Evolutionary conservation across 1,140 invertebrate genomes (phyloP).

Genomic region (Sarcophaga peregrina): DNA sequence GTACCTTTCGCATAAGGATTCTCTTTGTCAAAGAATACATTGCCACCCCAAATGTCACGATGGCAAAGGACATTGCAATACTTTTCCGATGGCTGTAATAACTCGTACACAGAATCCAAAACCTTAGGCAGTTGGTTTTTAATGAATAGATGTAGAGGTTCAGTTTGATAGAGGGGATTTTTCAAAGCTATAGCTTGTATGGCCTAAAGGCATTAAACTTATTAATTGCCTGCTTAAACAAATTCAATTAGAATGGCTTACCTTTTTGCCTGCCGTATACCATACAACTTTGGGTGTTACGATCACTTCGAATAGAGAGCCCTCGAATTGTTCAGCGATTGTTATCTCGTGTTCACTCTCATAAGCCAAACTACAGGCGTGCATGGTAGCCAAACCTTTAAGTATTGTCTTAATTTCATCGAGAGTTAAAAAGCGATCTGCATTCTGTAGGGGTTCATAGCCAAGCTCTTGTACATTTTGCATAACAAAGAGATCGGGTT

Average conservation of each 20-base stretch:
- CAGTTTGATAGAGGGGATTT: conserved; percentile 50
- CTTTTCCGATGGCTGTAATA: conserved; percentile 58
- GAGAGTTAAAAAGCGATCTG: conserved; percentile 51
- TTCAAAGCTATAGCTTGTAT: conserved; percentile 53
- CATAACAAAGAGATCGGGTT: conserved; percentile 65
- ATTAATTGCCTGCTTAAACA: neutral
- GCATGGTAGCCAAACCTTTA: conserved; percentile 63
- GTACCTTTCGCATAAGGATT: conserved; percentile 64
- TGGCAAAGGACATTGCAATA: conserved; percentile 71
- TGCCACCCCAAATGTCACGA: conserved; percentile 74
- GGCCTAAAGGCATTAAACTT: conserved; percentile 46
- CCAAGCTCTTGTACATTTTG: conserved; percentile 64
- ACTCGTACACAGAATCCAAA: conserved; percentile 58
- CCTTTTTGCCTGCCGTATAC: conserved; percentile 57
- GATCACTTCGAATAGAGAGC: conserved; percentile 55
- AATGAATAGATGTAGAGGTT: conserved; percentile 52
- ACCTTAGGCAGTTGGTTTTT: conserved; percentile 52
- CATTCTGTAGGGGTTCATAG: conserved; percentile 53
- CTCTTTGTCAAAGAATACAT: conserved; percentile 72
- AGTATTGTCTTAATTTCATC: conserved; percentile 57
- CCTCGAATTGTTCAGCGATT: conserved; percentile 61
- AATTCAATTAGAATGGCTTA: conserved; percentile 29
- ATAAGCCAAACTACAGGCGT: conserved; percentile 63
- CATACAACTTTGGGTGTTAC: conserved; percentile 53
- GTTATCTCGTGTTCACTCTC: conserved; percentile 52